phyloP scores from a whole-genome alignment of 2,797 vertebrate genomes.

The Picus viridis region DNA sequence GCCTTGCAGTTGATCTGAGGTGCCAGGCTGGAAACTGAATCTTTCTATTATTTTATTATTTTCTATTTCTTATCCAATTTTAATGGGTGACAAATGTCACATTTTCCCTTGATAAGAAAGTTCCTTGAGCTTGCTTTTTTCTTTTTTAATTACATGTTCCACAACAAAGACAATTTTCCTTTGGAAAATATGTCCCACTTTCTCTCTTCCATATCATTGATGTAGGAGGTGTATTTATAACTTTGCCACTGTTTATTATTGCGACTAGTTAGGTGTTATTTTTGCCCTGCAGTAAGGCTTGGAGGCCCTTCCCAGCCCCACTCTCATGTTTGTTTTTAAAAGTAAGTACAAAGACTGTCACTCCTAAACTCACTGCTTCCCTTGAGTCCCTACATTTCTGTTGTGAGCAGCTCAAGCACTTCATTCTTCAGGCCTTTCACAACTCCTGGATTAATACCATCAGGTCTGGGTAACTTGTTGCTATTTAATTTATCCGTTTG shows the following conservation, averaged over 20 bases:
- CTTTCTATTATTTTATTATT: background rate
- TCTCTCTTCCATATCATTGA: background rate
- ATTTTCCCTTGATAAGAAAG: background rate
- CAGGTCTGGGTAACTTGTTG: slow-evolving; percentile 51
- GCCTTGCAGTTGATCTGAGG: background rate
- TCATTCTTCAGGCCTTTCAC: slow-evolving; percentile 55
- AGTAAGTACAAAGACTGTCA: slow-evolving; percentile 37
- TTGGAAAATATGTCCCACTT: background rate
- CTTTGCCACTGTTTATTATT: slow-evolving; percentile 30
- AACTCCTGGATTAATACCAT: slow-evolving; percentile 60
- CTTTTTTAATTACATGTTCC: background rate
- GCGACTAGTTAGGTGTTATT: slow-evolving; percentile 15
- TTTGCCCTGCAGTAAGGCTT: slow-evolving; percentile 31
- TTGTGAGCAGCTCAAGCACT: slow-evolving; percentile 14
- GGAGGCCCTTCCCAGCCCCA: slow-evolving; percentile 20
- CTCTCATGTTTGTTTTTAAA: slow-evolving; percentile 37
- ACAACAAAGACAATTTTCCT: background rate
- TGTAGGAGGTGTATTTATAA: slow-evolving; percentile 9
- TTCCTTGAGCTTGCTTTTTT: background rate
- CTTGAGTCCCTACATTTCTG: background rate
- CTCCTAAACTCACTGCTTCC: background rate
- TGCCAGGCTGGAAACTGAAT: background rate
- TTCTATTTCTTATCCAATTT: background rate
- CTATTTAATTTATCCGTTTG: slow-evolving; percentile 68
- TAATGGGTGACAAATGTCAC: background rate